Evolutionary conservation across 2,888 invertebrate genomes (phyloP).

Genomic region (Hemistola chrysoprasaria): DNA sequence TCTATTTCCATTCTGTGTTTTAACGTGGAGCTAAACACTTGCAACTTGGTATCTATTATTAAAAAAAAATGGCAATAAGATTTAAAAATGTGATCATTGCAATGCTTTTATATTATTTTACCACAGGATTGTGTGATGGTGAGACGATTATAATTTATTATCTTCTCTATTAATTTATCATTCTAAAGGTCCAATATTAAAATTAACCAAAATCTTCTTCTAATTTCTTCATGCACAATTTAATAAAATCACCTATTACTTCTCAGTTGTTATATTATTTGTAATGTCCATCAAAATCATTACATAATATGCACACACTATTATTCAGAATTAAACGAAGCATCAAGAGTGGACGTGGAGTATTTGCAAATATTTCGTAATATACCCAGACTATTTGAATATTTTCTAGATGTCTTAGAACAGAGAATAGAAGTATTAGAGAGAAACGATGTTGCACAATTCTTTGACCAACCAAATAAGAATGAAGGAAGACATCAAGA

Average conservation of each 20-base stretch:
- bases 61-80: slow-evolving; percentile 1
- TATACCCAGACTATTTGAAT: slow-evolving; percentile 54
- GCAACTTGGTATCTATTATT: not conserved
- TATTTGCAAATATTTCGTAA: slow-evolving; percentile 48
- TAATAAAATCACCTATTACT: too few species aligned
- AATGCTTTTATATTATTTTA: slow-evolving; percentile 1
- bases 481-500: slow-evolving; percentile 7
- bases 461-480: slow-evolving; percentile 26
- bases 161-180: too few species aligned
- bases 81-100: not conserved
- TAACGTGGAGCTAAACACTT: not conserved
- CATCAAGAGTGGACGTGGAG: slow-evolving; percentile 30
- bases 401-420: slow-evolving; percentile 46
- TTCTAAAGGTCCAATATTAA: too few species aligned
- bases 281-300: not conserved
- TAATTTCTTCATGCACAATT: too few species aligned
- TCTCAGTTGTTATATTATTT: not conserved
- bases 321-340: slow-evolving; percentile 29
- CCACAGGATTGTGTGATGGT: slow-evolving; percentile 7
- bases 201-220: too few species aligned
- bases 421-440: slow-evolving; percentile 55
- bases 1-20: slow-evolving; percentile 6
- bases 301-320: slow-evolving; percentile 1
- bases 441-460: slow-evolving; percentile 40
- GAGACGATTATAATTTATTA: not conserved